Percentiles rank a stretch among this genome's conserved stretches.
Evolutionary conservation across 1,140 invertebrate genomes (phyloP).

Genomic region (Caerostris extrusa): DNA sequence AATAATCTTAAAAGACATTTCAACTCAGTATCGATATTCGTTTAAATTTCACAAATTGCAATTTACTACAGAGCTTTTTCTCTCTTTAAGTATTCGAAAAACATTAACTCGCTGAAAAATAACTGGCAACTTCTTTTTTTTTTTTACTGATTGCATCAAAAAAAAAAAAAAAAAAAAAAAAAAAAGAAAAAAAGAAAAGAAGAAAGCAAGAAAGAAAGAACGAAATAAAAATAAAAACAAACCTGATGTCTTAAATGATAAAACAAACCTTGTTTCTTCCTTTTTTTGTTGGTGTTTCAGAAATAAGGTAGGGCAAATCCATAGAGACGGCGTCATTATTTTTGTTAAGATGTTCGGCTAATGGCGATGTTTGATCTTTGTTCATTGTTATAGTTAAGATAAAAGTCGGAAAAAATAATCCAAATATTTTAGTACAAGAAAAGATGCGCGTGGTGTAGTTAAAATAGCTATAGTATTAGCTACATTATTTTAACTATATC

Average conservation of each 20-base stretch:
- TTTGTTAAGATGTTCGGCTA: background rate
- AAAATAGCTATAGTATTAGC: no score
- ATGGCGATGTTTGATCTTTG: background rate
- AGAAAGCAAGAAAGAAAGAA: background rate
- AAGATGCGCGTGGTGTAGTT: no score
- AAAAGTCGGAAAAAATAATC: background rate
- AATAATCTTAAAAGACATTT: background rate
- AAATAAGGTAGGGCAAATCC: background rate
- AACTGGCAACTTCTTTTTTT: background rate
- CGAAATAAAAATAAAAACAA: no score
- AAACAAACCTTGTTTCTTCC: background rate
- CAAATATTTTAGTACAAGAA: no score
- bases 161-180: background rate
- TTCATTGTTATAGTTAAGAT: background rate
- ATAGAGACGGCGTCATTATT: background rate
- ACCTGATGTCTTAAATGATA: background rate
- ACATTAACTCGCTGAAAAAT: conserved; percentile 3
- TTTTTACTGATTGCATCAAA: background rate
- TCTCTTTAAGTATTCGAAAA: background rate
- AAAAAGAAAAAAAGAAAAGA: no score
- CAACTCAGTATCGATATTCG: background rate
- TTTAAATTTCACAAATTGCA: conserved; percentile 29
- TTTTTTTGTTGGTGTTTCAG: background rate
- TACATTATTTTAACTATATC: no score
- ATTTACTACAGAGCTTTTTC: background rate